Percentiles rank a stretch among this genome's conserved stretches.
Conservation (phyloP, 2,797 vertebrate species). For the Morus bassanus region DNA sequence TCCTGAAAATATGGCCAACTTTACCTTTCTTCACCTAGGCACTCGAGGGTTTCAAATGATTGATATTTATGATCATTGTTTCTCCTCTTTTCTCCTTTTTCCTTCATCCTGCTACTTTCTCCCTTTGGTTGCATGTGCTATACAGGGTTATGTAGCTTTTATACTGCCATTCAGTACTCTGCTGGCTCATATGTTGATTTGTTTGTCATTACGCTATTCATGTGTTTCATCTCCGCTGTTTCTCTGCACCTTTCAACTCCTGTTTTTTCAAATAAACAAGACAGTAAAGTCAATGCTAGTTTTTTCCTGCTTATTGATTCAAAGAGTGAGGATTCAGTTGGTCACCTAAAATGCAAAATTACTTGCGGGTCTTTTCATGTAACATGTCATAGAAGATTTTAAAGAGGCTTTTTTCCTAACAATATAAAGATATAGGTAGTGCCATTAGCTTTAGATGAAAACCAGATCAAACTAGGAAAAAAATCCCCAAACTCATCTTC, state of each 20-base stretch:
- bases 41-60: background rate
- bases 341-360: constrained; percentile 3
- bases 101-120: background rate
- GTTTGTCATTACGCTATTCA: background rate
- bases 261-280: background rate
- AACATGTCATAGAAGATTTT: background rate
- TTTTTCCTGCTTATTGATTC: background rate
- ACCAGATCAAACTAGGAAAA: background rate
- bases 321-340: background rate
- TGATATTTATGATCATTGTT: background rate
- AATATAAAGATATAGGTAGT: background rate
- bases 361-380: background rate
- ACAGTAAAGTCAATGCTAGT: background rate
- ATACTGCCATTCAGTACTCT: background rate
- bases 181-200: background rate
- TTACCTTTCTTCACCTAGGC: background rate
- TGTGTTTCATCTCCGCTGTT: background rate
- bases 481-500: background rate
- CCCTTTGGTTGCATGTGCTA: accelerated
- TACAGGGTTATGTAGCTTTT: background rate
- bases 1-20: background rate
- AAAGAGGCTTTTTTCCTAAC: background rate
- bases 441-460: background rate
- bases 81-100: background rate
- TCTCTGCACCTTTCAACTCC: background rate